These are phyloP conservation scores for Cyrtodaria siliqua DNA, from an alignment of 2,888 invertebrate species.

Conservation along the genomic window DNA sequence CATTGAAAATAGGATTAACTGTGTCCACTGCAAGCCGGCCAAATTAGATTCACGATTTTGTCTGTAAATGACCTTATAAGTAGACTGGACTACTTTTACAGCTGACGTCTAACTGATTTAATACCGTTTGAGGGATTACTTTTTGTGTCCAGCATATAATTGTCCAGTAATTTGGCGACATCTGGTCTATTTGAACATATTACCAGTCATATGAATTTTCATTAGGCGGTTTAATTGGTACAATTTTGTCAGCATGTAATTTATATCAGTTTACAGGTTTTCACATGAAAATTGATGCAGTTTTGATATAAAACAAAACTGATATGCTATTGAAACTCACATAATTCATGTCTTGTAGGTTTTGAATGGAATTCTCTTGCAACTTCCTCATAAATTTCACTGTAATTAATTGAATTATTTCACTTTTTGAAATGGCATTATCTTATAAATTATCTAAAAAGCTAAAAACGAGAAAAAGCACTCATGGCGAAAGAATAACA, in stretches of 20 bases:
- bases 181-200: slow-evolving; percentile 29
- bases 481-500: too few relatives aligned
- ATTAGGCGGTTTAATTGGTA: slow-evolving; percentile 7
- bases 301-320: too few relatives aligned
- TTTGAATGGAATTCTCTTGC: too few relatives aligned
- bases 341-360: too few relatives aligned
- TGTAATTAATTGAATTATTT: too few relatives aligned
- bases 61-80: slow-evolving; percentile 26
- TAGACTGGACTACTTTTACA: slow-evolving; percentile 20
- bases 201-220: slow-evolving; percentile 38
- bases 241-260: background rate
- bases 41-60: slow-evolving; percentile 24
- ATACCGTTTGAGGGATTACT: too few relatives aligned
- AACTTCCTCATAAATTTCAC: too few relatives aligned
- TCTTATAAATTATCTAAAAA: too few relatives aligned
- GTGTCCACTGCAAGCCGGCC: slow-evolving; percentile 19
- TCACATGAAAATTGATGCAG: too few relatives aligned
- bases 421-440: too few relatives aligned
- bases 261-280: background rate
- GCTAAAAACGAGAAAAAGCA: too few relatives aligned
- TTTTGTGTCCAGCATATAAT: slow-evolving; percentile 33
- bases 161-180: slow-evolving; percentile 32
- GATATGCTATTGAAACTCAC: too few relatives aligned
- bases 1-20: background rate
- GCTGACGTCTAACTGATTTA: slow-evolving; percentile 11